Conservation (phyloP, 30 jellyfish, hydroid and myxozoan genomes). For the Rhopilema esculentum region DNA sequence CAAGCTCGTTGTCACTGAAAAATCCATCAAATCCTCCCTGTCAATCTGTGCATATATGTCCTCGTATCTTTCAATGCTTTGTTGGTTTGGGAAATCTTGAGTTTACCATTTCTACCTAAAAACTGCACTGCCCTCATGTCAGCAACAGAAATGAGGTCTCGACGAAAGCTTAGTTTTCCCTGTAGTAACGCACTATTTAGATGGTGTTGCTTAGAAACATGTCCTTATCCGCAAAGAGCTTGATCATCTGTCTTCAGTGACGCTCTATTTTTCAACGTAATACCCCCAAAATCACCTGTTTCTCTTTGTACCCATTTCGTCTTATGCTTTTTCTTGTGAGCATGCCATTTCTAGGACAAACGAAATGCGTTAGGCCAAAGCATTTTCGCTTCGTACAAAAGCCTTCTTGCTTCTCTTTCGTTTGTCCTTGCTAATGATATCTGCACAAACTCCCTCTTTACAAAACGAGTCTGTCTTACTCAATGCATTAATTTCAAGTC, state of each 20-base stretch:
- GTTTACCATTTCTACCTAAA: background rate
- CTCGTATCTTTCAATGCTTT: background rate
- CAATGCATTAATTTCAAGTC: too few species aligned
- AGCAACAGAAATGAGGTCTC: background rate
- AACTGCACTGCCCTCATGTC: background rate
- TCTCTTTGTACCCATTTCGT: conserved; percentile 5
- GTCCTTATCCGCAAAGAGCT: conserved; percentile 7
- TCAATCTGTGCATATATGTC: background rate
- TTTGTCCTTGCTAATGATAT: background rate
- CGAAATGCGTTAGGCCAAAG: background rate
- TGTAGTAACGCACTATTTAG: conserved; percentile 1
- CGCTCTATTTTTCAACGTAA: conserved; percentile 51
- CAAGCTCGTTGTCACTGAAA: background rate
- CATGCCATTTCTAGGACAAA: background rate
- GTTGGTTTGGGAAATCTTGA: background rate
- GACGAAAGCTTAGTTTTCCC: background rate
- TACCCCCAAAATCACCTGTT: conserved; percentile 28
- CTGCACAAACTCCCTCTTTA: background rate
- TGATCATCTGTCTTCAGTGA: conserved; percentile 3
- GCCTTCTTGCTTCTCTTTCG: background rate
- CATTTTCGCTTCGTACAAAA: background rate
- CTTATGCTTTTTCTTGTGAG: background rate
- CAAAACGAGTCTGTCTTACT: too few species aligned
- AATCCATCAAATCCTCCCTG: background rate
- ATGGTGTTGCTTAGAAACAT: conserved; percentile 13